Evolutionary conservation across 2,113 vertebrate genomes (phyloP).

Genomic region (Callospermophilus lateralis): DNA sequence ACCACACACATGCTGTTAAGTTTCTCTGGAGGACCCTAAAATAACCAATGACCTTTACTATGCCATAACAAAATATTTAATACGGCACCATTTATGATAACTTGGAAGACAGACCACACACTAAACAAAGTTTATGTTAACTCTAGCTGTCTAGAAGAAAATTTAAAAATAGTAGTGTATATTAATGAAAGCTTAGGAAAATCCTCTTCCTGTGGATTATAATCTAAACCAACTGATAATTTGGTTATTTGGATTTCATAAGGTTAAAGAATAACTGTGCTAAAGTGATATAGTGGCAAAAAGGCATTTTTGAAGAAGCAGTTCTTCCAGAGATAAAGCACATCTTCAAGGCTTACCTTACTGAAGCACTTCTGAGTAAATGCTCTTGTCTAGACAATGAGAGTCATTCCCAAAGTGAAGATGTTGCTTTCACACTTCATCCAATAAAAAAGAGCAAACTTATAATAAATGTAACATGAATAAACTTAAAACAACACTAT

Average conservation of each 20-base stretch:
- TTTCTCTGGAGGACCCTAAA: conserved; percentile 8
- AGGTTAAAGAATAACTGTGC: neutral
- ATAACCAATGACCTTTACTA: neutral
- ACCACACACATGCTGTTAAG: neutral
- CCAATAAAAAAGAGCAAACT: conserved; percentile 19
- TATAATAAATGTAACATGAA: neutral
- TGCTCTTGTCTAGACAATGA: neutral
- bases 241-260: neutral
- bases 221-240: neutral
- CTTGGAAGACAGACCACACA: neutral
- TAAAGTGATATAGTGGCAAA: neutral
- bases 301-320: neutral
- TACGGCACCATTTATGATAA: neutral
- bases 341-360: neutral
- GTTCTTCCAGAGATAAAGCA: neutral
- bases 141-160: neutral
- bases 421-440: neutral
- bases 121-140: neutral
- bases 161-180: neutral
- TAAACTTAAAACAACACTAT: neutral
- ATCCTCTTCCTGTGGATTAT: neutral
- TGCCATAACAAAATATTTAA: neutral
- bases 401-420: neutral
- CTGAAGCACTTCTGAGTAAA: neutral
- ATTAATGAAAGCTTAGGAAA: neutral